A percentile compares a stretch with the other conserved stretches of the same genome.
Evolutionary conservation across 1,140 invertebrate species (phyloP).

Genomic region (Oppia nitens): DNA sequence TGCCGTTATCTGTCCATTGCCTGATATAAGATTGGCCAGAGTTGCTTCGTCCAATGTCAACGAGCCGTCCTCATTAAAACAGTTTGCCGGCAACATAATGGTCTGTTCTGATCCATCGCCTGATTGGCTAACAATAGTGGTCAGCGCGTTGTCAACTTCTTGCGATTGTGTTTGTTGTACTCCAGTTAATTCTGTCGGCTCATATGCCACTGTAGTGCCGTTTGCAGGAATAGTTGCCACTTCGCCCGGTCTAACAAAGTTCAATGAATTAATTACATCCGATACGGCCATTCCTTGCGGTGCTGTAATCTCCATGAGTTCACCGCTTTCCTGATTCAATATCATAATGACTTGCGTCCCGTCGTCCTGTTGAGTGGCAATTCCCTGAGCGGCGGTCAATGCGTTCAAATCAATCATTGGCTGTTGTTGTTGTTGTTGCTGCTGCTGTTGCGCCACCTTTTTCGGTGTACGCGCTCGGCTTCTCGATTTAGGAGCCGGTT

Average conservation of each 20-base stretch:
- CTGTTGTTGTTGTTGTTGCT: not conserved
- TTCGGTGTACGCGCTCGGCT: not conserved
- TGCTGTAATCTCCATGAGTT: conserved; percentile 13
- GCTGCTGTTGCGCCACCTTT: not conserved
- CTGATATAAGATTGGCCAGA: not conserved
- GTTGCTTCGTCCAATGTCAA: conserved; percentile 1
- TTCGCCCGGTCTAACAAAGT: not conserved
- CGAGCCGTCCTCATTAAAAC: conserved; percentile 11
- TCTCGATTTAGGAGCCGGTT: not conserved
- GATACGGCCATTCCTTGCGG: conserved; percentile 15
- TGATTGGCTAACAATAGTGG: not conserved
- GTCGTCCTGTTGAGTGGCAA: not conserved
- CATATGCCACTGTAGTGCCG: not conserved
- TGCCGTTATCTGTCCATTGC: not conserved
- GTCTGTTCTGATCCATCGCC: not conserved
- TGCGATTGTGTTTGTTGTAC: not conserved
- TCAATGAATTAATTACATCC: conserved; percentile 11
- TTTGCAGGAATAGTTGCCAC: not conserved
- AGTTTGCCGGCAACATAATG: not conserved
- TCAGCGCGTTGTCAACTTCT: not conserved
- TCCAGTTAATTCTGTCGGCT: too few relatives aligned
- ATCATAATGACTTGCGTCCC: conserved; percentile 15
- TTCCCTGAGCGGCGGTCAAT: not conserved
- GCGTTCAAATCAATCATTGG: not conserved
- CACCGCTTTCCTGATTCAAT: conserved; percentile 13